Evolutionary conservation across 2,113 vertebrate genomes (phyloP).

Genomic region (Pteronura brasiliensis): DNA sequence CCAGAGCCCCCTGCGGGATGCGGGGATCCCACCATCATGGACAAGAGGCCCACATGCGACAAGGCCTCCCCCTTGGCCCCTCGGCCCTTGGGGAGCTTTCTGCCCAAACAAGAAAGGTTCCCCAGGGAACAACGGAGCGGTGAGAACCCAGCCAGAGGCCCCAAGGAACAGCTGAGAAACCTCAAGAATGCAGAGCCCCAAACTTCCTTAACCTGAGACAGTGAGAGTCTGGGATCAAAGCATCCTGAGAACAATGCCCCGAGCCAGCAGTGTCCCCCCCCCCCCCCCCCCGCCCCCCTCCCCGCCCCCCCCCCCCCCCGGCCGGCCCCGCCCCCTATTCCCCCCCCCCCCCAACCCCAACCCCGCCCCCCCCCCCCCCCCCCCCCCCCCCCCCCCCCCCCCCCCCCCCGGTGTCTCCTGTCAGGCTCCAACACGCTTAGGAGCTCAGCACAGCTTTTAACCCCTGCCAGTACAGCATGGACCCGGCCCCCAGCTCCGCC

Average conservation of each 20-base stretch:
- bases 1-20: not conserved
- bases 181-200: conserved; percentile 40
- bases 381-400: too few species aligned
- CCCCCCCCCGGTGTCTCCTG: accelerated
- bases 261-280: not conserved
- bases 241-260: not conserved
- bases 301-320: too few species aligned
- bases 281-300: accelerated
- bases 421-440: not conserved
- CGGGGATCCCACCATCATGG: accelerated
- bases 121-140: not conserved
- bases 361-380: too few species aligned
- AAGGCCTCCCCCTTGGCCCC: accelerated
- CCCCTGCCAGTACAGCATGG: accelerated
- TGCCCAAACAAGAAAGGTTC: not conserved
- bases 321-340: too few species aligned
- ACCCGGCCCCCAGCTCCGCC: not conserved
- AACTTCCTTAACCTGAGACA: conserved; percentile 51
- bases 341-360: too few species aligned
- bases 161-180: not conserved
- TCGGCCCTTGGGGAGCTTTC: accelerated
- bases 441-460: not conserved
- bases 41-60: accelerated
- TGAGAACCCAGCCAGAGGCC: not conserved
- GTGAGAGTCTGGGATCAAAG: not conserved